Base-by-base conservation (phyloP, 35 echinoderm and acorn worm species). In the Acanthaster planci region DNA sequence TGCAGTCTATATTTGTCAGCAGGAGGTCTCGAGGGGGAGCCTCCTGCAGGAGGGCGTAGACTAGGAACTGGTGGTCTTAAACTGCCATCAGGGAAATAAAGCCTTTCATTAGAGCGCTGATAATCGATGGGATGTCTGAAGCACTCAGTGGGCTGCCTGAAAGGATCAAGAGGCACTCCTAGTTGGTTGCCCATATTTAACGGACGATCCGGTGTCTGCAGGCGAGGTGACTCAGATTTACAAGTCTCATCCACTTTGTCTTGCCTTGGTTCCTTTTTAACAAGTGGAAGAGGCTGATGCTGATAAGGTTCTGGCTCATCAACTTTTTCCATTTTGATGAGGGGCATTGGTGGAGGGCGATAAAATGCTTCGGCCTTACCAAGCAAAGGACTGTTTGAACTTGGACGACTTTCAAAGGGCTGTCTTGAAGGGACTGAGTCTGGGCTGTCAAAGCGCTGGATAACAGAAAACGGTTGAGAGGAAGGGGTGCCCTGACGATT, bases 101-200 rank as follows among this genome's bases (percentile, higher is more conserved):
- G 30, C 30, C 64, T 72, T 72, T 72, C 64, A 29, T 72, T 72
- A 35, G 64, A 72, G 8, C 64, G 64, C 2, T 27, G 64, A 72
- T 72, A 72, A 26, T 72, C 64, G 30, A 72, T 72, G 64, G 64
- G 64, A 34, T 72, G 64, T 26, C 64, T 26, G 34, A 72, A 72
- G 23, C 34, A 26, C 30, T 34, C 64, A 12, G 0, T 35, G 7
- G 64, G 64, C 14, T 72, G 64, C n/a, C 64, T 72, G 64, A 72
- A 72, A 9, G 26, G 23, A 19, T 72, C 64, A 19, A 26, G 64
- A 2, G 2, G 64, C 64, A 31, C 23, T 72, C 7, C 64, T 72
- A 27, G 64, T 47, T 47, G 42, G 42, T 47, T 47, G 42, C 42
- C 12, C 42, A 47, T 6, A 47, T 47, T 47, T 19, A 26, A 72